Percentiles rank a stretch among this genome's conserved stretches.
phyloP scores from a whole-genome alignment of 2,113 vertebrate species.

The Macaca nemestrina region DNA sequence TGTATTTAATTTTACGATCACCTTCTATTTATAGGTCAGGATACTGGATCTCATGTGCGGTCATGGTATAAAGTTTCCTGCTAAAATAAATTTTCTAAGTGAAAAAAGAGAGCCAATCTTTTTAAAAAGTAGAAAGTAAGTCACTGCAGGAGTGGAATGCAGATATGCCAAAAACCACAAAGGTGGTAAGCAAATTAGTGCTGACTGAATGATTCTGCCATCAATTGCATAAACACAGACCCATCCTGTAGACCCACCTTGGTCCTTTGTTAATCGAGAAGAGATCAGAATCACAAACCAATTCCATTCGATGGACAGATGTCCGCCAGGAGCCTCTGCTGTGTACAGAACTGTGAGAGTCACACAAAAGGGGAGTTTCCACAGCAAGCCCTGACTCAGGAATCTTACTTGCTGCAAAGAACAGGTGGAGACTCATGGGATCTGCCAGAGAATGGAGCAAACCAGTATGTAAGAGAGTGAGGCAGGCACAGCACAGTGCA shows the following conservation, averaged over 20 bases:
- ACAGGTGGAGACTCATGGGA: background rate
- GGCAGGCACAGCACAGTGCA: accelerated
- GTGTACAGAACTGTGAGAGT: background rate
- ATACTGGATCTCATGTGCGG: background rate
- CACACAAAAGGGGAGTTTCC: background rate
- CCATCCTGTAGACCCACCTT: background rate
- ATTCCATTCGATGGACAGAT: background rate
- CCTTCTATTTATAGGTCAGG: constrained; percentile 34
- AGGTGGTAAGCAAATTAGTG: background rate
- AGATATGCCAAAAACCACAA: background rate
- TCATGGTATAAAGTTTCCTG: constrained; percentile 19
- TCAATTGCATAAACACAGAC: accelerated
- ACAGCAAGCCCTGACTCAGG: background rate
- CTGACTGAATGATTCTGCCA: background rate
- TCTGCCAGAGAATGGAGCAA: background rate
- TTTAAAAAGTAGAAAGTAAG: background rate
- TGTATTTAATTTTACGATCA: constrained; percentile 10
- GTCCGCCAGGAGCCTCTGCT: background rate
- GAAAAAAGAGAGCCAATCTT: background rate
- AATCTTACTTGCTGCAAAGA: background rate
- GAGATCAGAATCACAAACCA: background rate
- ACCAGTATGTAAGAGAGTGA: background rate
- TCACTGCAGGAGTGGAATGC: background rate
- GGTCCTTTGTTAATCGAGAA: background rate
- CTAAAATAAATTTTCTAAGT: constrained; percentile 39